Conservation (phyloP, 1,140 invertebrate genomes). For the Hestina assimilis region DNA sequence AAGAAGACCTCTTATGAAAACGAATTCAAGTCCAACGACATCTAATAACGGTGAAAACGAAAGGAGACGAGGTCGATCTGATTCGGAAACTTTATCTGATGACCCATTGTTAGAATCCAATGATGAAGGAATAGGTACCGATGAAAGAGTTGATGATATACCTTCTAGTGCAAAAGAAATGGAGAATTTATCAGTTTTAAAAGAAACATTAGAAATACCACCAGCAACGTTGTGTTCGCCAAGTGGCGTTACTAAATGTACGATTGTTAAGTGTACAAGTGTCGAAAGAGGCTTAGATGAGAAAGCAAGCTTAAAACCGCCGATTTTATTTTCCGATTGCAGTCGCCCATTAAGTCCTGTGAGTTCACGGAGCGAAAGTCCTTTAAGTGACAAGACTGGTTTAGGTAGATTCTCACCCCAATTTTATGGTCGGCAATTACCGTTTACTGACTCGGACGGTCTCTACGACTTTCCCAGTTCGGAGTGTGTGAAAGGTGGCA, state of each 20-base stretch:
- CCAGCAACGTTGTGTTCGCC: slow-evolving; percentile 61
- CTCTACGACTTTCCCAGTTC: slow-evolving; percentile 88
- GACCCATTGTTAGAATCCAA: slow-evolving; percentile 84
- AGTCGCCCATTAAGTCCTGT: slow-evolving; percentile 84
- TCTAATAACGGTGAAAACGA: slow-evolving; percentile 71
- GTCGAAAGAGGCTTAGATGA: slow-evolving; percentile 75
- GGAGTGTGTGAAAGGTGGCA: slow-evolving; percentile 78
- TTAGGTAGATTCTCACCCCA: slow-evolving; percentile 83
- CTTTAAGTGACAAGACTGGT: slow-evolving; percentile 84
- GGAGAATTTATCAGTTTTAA: slow-evolving; percentile 78
- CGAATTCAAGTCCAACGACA: slow-evolving; percentile 69
- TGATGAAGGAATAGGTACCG: slow-evolving; percentile 85
- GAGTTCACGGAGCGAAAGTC: slow-evolving; percentile 87
- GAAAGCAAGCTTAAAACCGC: slow-evolving; percentile 79
- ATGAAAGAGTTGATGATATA: slow-evolving; percentile 83
- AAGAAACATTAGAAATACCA: slow-evolving; percentile 66
- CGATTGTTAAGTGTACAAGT: slow-evolving; percentile 71
- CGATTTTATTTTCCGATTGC: slow-evolving; percentile 81
- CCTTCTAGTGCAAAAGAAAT: slow-evolving; percentile 83
- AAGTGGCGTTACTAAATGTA: slow-evolving; percentile 69
- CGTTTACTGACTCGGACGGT: slow-evolving; percentile 87
- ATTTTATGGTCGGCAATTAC: slow-evolving; percentile 83
- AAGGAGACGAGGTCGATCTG: slow-evolving; percentile 78
- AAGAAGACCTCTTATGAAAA: slow-evolving; percentile 77
- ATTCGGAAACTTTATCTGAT: slow-evolving; percentile 84